Base-by-base conservation (phyloP, 2,113 vertebrate species). In the Crotophaga sulcirostris region DNA sequence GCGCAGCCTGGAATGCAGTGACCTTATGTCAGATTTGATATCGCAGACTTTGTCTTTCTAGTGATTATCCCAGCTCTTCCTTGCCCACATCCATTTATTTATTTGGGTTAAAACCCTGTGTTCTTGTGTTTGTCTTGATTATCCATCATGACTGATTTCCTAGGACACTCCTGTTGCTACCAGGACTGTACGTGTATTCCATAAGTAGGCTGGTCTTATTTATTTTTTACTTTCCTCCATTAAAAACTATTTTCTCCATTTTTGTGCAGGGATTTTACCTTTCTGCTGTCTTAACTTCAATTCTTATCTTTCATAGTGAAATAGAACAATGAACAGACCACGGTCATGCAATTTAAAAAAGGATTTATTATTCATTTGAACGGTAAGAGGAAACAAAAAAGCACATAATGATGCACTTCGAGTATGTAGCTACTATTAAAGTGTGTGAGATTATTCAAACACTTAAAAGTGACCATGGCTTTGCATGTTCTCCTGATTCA, bases 1-100 rank as follows among this genome's bases (percentile, higher is more conserved):
- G 17, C 20, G 58, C 16, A 33, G 3, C 10, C 42, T 55, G 47
- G 58, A 47, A 28, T 0, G 4, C 19, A 7, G 2, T 1, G 4
- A 42, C 15, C 10, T 45, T 54, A n/a, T 42, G 11, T 19, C 6
- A 3, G 29, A 7, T 54, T n/a, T 44, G 60, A 52, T 28, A 12
- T 26, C 34, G 33, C 31, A 33, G 52, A 11, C 11, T 3, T 1
- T n/a, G 40, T 36, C 40, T 23, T 67, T 38, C 34, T 26, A 18
- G 40, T 24, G 64, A 69, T 55, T 21, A 69, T 17, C 45, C 31
- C 3, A 38, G 8, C 18, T 38, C 44, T 26, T 63, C 16, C 10
- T 62, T 49, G 67, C 34, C 33, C 54, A 29, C 45, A 45, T 25
- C 33, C 16, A 6, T 68, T 68, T 52, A 25, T 54, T 64, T 68